Conservation (phyloP, 2,888 invertebrate genomes). For the Hypomecis punctinalis region DNA sequence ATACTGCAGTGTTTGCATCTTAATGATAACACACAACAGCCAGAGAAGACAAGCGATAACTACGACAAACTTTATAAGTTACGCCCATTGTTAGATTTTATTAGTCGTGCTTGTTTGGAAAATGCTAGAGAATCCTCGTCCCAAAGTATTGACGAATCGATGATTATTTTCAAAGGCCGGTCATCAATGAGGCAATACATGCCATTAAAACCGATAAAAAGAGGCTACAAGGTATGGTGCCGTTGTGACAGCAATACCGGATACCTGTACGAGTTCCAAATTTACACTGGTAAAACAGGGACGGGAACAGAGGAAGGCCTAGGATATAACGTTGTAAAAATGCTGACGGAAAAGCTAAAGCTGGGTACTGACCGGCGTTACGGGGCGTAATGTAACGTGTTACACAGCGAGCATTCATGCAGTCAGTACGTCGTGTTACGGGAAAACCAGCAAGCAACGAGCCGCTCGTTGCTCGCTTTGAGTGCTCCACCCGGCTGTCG, state of each 20-base stretch:
- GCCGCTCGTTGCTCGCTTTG: too few species aligned
- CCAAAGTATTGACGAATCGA: slow-evolving; percentile 35
- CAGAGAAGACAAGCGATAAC: slow-evolving; percentile 7
- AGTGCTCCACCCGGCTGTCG: too few species aligned
- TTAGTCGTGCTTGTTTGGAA: slow-evolving; percentile 1
- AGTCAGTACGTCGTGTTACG: too few species aligned
- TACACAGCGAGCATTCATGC: too few species aligned
- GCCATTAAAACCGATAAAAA: slow-evolving; percentile 37
- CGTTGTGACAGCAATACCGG: slow-evolving; percentile 32
- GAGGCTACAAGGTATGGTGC: slow-evolving; percentile 35
- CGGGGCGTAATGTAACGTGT: too few species aligned
- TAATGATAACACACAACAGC: too few species aligned
- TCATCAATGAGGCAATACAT: slow-evolving; percentile 39
- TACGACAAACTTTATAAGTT: slow-evolving; percentile 15
- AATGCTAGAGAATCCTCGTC: slow-evolving; percentile 32
- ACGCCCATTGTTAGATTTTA: not conserved
- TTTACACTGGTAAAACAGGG: slow-evolving; percentile 30
- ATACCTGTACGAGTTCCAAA: slow-evolving; percentile 26
- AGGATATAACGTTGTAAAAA: slow-evolving; percentile 44
- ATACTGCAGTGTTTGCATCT: too few species aligned
- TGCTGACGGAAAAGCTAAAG: slow-evolving; percentile 35
- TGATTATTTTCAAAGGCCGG: slow-evolving; percentile 41
- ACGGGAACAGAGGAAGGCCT: slow-evolving; percentile 44
- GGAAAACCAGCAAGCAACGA: too few species aligned
- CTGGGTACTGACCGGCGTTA: too few species aligned